These are phyloP conservation scores for Leptobrachium ailaonicum DNA, from an alignment of 2,113 vertebrate species.

Conservation along the genomic window DNA sequence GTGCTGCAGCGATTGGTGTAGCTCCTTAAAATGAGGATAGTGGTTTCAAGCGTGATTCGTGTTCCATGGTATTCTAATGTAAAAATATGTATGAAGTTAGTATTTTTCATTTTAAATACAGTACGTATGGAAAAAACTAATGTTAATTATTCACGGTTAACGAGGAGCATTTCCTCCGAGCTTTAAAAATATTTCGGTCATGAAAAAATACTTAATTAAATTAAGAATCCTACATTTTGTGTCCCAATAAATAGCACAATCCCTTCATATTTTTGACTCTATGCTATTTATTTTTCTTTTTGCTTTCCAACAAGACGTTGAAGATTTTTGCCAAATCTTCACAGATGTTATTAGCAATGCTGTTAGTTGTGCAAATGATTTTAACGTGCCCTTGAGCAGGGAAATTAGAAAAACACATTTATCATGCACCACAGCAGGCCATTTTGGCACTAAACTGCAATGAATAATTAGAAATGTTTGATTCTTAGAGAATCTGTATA, in stretches of 20 bases:
- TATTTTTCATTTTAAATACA: too few species aligned
- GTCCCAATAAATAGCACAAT: slow-evolving; percentile 7
- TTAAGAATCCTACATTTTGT: not conserved
- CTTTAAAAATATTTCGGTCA: too few species aligned
- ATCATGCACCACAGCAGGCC: slow-evolving; percentile 24
- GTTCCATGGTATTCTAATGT: too few species aligned
- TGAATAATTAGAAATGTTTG: slow-evolving; percentile 24
- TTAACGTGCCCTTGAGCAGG: slow-evolving; percentile 30
- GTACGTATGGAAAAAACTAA: too few species aligned
- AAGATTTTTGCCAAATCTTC: slow-evolving; percentile 37
- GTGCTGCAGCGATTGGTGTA: too few species aligned
- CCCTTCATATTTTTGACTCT: slow-evolving; percentile 1
- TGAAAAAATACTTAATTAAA: slow-evolving; percentile 2
- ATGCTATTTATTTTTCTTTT: slow-evolving; percentile 1
- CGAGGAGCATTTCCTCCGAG: too few species aligned
- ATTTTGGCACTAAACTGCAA: slow-evolving; percentile 33
- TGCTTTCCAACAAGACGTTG: slow-evolving; percentile 27
- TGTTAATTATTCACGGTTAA: too few species aligned
- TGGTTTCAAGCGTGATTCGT: too few species aligned
- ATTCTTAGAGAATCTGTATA: slow-evolving; percentile 22
- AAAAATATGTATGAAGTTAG: too few species aligned
- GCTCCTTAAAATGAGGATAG: too few species aligned
- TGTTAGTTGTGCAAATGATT: slow-evolving; percentile 34
- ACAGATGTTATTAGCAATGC: slow-evolving; percentile 40
- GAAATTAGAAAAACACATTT: slow-evolving; percentile 46